Evolutionary conservation across 2,113 vertebrate genomes (phyloP).

Genomic region (Eulemur macaco): DNA sequence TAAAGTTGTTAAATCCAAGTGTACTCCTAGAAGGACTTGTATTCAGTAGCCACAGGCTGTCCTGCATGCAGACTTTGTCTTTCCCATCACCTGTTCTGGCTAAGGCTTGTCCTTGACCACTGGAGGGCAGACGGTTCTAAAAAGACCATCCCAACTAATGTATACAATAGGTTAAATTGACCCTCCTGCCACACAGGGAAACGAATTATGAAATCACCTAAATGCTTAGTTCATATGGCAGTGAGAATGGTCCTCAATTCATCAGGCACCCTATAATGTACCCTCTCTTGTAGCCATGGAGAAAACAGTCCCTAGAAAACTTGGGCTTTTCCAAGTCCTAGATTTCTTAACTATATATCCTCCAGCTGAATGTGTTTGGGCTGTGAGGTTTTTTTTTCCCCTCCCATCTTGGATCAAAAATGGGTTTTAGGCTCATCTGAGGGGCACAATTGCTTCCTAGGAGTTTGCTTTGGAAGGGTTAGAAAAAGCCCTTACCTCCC

Average conservation of each 20-base stretch:
- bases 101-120: background rate
- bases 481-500: background rate
- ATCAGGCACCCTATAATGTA: background rate
- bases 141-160: background rate
- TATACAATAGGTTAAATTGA: background rate
- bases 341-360: background rate
- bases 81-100: background rate
- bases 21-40: background rate
- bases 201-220: background rate
- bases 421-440: background rate
- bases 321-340: background rate
- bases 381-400: background rate
- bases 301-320: slow-evolving; percentile 1
- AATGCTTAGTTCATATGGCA: background rate
- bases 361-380: background rate
- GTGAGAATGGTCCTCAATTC: background rate
- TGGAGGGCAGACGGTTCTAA: background rate
- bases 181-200: background rate
- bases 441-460: background rate
- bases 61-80: background rate
- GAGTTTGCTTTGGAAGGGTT: background rate
- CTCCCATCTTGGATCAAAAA: background rate
- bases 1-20: background rate
- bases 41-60: background rate
- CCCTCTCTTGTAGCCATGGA: background rate